Evolutionary conservation across 2,888 invertebrate genomes (phyloP), one percentile per base, ranked within the genome.

Genomic region (Eupithecia pulchellata): DNA sequence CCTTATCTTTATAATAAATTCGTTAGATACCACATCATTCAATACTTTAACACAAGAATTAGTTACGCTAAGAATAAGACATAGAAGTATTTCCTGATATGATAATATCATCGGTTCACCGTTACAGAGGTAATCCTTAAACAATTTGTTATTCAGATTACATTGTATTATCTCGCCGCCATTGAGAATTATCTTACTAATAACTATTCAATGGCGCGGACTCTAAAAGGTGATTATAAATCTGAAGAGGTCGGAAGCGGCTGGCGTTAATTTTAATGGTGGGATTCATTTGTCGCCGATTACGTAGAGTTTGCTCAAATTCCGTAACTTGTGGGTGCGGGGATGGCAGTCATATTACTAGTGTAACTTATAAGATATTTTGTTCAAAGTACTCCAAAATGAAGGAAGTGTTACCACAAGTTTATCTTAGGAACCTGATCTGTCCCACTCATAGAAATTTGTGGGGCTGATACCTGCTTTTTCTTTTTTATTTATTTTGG

Each of bases 281-380:
- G 82, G 89, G 89, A 91, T 91, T 90, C 90, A 92, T 92, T 91
- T 89, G 89, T 89, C 86, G 85, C 84, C 87, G 84, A 91, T 91
- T 91, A 89, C 82, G 81, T 84, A 81, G 86, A 86, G 85, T 89
- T 89, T 89, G 88, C 90, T 92, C 88, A 89, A 90, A 91, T 89
- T 90, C 80, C 81, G 84, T 81, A 83, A 81, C 82, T 30, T 25
- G 52, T 13, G 27, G 30, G 4, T 13, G 25, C 42, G n/a, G 20
- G 60, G 34, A 36, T 34, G 25, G 14, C 61, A 61, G 61, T 13
- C 60, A 13, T 61, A 13, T 36, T 34, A 20, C n/a, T 9, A 47
- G 2, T 47, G 42, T 47, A 47, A 47, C 42, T 20, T 8, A 14
- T 14, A 4, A 8, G 20, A 9, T 47, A 47, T 20, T 47, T 47